These are phyloP conservation scores for Strigamia maritima DNA, from an alignment of 2,888 invertebrate genomes.

Conservation along the genomic window DNA sequence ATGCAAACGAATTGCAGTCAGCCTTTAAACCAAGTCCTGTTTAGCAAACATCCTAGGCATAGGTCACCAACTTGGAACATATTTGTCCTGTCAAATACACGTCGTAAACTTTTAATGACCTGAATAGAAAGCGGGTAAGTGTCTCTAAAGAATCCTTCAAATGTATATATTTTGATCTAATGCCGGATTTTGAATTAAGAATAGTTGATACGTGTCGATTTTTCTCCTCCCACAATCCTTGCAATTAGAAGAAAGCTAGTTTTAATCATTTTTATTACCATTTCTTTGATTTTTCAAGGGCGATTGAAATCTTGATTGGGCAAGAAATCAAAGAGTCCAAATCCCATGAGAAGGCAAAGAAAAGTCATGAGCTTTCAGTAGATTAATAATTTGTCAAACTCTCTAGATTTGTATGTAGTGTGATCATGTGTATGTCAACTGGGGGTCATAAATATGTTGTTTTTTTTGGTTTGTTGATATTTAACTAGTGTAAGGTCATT, in stretches of 20 bases:
- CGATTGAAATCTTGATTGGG: neutral
- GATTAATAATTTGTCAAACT: neutral
- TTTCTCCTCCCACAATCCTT: neutral
- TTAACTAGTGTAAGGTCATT: neutral
- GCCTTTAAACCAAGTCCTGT: conserved; percentile 7
- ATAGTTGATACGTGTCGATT: neutral
- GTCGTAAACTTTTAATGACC: conserved; percentile 27
- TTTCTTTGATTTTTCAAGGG: neutral
- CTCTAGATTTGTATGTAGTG: neutral
- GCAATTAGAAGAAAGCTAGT: neutral
- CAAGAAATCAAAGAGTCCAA: neutral
- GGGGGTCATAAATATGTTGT: neutral
- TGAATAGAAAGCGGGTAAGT: conserved; percentile 7
- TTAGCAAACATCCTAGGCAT: neutral
- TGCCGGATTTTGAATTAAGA: neutral
- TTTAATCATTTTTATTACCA: neutral
- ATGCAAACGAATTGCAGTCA: conserved; percentile 3
- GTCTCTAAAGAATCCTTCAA: conserved; percentile 1
- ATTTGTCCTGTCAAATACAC: conserved; percentile 13
- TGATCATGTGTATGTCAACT: neutral
- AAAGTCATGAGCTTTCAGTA: neutral
- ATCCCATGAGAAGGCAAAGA: neutral
- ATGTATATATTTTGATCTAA: neutral
- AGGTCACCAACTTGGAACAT: conserved; percentile 10
- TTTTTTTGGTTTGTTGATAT: neutral